These are phyloP conservation scores for Electrona antarctica DNA, from an alignment of 2,113 vertebrate species.

Conservation along the genomic window DNA sequence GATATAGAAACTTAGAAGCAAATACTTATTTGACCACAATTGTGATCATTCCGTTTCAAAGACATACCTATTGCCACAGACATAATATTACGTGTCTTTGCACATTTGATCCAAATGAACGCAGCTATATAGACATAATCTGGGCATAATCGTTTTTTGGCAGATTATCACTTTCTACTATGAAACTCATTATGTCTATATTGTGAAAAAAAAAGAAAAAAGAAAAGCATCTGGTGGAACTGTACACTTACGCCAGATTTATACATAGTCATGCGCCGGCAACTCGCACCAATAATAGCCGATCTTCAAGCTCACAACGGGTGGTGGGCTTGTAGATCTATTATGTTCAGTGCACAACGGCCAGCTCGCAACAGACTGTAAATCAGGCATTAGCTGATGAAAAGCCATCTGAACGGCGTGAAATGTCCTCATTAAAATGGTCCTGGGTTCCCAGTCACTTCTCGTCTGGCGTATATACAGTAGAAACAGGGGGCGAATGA, in stretches of 20 bases:
- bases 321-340: too few relatives aligned
- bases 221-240: conserved; percentile 55
- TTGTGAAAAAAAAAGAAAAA: not conserved
- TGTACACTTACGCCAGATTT: conserved; percentile 24
- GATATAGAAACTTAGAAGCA: too few relatives aligned
- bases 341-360: too few relatives aligned
- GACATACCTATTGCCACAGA: not conserved
- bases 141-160: not conserved
- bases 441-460: conserved; percentile 38
- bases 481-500: too few relatives aligned
- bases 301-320: too few relatives aligned
- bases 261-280: too few relatives aligned
- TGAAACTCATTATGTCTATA: not conserved
- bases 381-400: conserved; percentile 3
- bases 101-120: not conserved
- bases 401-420: conserved; percentile 34
- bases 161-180: not conserved
- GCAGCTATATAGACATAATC: not conserved
- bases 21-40: too few relatives aligned
- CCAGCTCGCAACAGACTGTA: too few relatives aligned
- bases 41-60: too few relatives aligned
- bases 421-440: conserved; percentile 15
- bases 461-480: too few relatives aligned
- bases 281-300: too few relatives aligned
- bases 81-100: not conserved